These are phyloP conservation scores for Planiliza haematocheilus DNA, from an alignment of 2,113 vertebrate genomes.

Conservation along the genomic window DNA sequence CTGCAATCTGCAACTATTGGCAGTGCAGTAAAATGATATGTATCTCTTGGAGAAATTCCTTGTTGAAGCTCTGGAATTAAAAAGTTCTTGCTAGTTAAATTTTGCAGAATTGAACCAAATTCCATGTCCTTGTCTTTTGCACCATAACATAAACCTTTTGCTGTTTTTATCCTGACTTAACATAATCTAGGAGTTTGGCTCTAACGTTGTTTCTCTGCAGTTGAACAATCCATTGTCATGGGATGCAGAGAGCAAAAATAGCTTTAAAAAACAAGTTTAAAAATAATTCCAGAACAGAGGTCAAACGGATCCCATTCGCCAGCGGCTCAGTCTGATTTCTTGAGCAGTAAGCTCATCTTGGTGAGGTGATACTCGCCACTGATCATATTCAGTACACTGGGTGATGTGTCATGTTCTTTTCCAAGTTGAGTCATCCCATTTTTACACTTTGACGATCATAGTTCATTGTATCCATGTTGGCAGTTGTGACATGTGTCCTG, in stretches of 20 bases:
- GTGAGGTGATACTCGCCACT: slow-evolving; percentile 19
- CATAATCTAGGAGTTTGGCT: too few species aligned
- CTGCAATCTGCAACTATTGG: too few species aligned
- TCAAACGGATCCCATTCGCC: slow-evolving; percentile 25
- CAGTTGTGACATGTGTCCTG: neutral
- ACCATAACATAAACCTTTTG: neutral
- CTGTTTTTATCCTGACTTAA: neutral
- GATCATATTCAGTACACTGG: slow-evolving; percentile 39
- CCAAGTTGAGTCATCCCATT: slow-evolving; percentile 24
- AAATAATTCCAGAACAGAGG: slow-evolving; percentile 12
- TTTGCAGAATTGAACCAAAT: neutral
- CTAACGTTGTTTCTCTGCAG: neutral
- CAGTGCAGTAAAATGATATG: too few species aligned
- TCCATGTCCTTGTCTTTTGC: neutral
- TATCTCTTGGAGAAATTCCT: too few species aligned
- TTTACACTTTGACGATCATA: slow-evolving; percentile 46
- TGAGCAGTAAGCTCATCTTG: slow-evolving; percentile 16
- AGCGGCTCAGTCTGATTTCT: slow-evolving; percentile 8
- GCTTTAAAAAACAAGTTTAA: slow-evolving; percentile 4
- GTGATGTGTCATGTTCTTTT: slow-evolving; percentile 51
- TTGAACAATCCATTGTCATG: neutral
- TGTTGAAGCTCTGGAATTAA: too few species aligned
- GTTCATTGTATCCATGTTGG: slow-evolving; percentile 9
- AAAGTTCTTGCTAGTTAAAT: too few species aligned
- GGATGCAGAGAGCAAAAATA: neutral